Evolutionary conservation across 2,113 vertebrate genomes (phyloP), one percentile per base, ranked within the genome.

Genomic region (Hemichromis elongatus): DNA sequence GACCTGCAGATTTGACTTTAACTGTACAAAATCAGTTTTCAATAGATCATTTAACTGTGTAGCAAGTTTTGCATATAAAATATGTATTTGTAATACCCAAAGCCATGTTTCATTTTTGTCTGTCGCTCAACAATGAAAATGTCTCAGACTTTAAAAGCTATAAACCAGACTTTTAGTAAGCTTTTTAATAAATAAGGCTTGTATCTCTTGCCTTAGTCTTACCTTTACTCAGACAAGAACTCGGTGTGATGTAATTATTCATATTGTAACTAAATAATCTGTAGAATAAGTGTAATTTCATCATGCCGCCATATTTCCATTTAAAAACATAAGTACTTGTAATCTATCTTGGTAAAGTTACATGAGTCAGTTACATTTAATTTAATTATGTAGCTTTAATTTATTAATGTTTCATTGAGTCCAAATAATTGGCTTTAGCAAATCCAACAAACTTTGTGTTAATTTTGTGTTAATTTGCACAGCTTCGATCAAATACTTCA

Each of bases 241-340:
- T 28, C 45, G 3, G 26, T 1, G 63, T 21, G 61, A 68, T 1
- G 8, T 47, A 18, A 70, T 26, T 45, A 26, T 45, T 9, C 21
- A 0, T 45, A 2, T 45, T 45, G 45, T 10, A 70, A 45, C 59
- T 63, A 19, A 1, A 37, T 37, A 37, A 37, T 37, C 33, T 63
- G 59, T 63, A 37, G 59, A 0, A 63, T 63, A 7, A 63, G 37
- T 1, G 33, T 19, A n/a, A 63, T 37, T 37, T 37, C 13, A 63
- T 3, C 59, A 5, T 3, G 18, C 59, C 59, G 21, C 19, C 33
- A 63, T 13, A 63, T 63, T 66, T 66, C 19, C 59, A 21, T 37
- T 37, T 37, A 66, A 66, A 40, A 66, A 13, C 0, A 1, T 21
- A 63, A 66, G 11, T 63, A 63, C 2, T 0, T 6, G 35, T 37